Evolutionary conservation across 2,113 vertebrate species (phyloP).

Genomic region (Ophiodon elongatus): DNA sequence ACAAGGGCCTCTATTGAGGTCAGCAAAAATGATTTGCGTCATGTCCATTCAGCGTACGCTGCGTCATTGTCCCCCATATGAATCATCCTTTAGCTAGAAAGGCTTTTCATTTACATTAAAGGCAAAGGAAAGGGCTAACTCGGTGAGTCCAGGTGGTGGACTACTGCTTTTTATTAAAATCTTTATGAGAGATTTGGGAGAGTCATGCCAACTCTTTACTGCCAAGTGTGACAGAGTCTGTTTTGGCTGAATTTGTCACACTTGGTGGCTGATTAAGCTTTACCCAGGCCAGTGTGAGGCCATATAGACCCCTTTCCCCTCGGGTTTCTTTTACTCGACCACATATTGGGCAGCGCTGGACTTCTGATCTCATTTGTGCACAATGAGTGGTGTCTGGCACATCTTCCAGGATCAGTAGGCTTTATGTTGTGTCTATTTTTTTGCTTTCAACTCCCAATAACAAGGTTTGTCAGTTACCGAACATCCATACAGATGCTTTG

Average conservation of each 20-base stretch:
- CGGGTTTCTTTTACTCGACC: slow-evolving; percentile 39
- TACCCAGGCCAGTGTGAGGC: slow-evolving; percentile 45
- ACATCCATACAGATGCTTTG: not conserved
- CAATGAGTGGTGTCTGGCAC: slow-evolving; percentile 27
- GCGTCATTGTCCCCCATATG: not conserved
- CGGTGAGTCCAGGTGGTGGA: slow-evolving; percentile 11
- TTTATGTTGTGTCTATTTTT: slow-evolving; percentile 13
- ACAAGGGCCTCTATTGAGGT: not conserved
- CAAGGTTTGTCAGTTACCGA: not conserved
- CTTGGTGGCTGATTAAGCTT: slow-evolving; percentile 67
- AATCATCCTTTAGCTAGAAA: slow-evolving; percentile 19
- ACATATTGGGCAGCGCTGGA: slow-evolving; percentile 32
- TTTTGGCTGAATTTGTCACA: slow-evolving; percentile 56
- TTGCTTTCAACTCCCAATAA: slow-evolving; percentile 13
- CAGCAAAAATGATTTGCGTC: not conserved
- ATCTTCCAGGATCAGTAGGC: slow-evolving; percentile 29
- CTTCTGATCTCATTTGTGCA: slow-evolving; percentile 42
- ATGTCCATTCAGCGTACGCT: not conserved
- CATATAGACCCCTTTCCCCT: slow-evolving; percentile 20
- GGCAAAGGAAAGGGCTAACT: not conserved
- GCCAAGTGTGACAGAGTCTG: slow-evolving; percentile 48
- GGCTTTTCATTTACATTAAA: slow-evolving; percentile 15
- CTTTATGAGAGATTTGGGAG: slow-evolving; percentile 21
- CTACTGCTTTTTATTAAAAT: slow-evolving; percentile 24
- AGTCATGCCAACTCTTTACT: slow-evolving; percentile 30